Evolutionary conservation across 2,797 vertebrate genomes (phyloP), one percentile per base, ranked within the genome.

Genomic region (Schizopygopsis malacanthus): DNA sequence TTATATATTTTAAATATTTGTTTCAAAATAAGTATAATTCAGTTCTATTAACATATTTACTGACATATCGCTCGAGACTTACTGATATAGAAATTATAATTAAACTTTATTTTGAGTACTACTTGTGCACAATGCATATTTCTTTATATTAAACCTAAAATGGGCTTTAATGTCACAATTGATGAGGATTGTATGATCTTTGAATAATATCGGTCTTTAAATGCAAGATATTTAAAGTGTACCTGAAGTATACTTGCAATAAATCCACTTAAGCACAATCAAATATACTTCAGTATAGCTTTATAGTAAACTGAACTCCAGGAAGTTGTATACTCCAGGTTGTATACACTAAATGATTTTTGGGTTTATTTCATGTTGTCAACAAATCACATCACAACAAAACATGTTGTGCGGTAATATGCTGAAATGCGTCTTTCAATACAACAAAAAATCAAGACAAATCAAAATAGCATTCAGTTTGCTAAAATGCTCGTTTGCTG

Each of bases 381-480:
- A 71, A 71, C 39, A 45, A 45, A 45, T 45, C 22, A 13, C 41
- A 71, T 41, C 39, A 43, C 39, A 41, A 12, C 67, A 43, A 22
- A 43, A n/a, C 39, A 45, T 71, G 0, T 25, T 61, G 39, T n/a
- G 39, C 20, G 22, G 5, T 25, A 7, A 33, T 1, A 33, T 71
- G 37, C 13, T 71, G 8, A 28, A 28, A 71, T 82, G 28, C 20
- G n/a, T 71, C 15, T 82, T 82, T 61, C n/a, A 33, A 10, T 63
- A 33, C 28, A 47, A 63, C 41, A 47, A 75, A 63, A 76, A 0
- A 76, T 63, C 4, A 4, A 25, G 22, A 54, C 45, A 54, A 41
- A 83, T 69, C 47, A 16, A 41, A 78, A 78, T 16, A 28, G 47
- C 56, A n/a, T 33, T 25, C 28, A 65, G 20, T 65, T 77, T 54